These are phyloP conservation scores for Lordiphosa collinella DNA, from an alignment of 1,140 invertebrate species.

Conservation along the genomic window DNA sequence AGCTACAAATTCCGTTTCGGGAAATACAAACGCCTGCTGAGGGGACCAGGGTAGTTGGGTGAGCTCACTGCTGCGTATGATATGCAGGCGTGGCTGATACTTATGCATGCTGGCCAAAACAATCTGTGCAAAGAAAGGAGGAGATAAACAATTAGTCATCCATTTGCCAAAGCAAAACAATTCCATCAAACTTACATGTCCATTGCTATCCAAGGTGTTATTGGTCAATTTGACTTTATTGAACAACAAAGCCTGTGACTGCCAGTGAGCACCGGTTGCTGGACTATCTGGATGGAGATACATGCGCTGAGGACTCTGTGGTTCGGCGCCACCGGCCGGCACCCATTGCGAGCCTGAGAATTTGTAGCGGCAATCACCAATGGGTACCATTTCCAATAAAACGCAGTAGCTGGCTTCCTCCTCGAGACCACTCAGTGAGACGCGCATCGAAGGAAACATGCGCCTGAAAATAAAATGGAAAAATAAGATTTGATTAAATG, in stretches of 20 bases:
- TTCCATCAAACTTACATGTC: constrained; percentile 85
- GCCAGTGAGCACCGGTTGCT: constrained; percentile 90
- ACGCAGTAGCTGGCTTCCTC: constrained; percentile 90
- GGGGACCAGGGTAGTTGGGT: constrained; percentile 84
- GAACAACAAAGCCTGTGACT: constrained; percentile 90
- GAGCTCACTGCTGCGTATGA: constrained; percentile 87
- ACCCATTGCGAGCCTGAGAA: constrained; percentile 88
- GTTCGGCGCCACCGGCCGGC: constrained; percentile 91
- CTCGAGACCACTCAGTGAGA: constrained; percentile 87
- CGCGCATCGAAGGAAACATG: constrained; percentile 90
- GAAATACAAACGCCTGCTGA: constrained; percentile 86
- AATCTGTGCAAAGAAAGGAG: constrained; percentile 83
- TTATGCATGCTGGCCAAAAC: constrained; percentile 96
- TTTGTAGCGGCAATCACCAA: constrained; percentile 84
- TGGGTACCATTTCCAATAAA: constrained; percentile 88
- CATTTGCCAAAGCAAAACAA: neutral
- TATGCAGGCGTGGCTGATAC: constrained; percentile 90
- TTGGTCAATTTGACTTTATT: constrained; percentile 95
- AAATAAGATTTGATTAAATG: constrained; percentile 62
- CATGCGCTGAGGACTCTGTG: constrained; percentile 86
- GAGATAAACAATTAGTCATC: constrained; percentile 19
- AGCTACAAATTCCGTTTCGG: constrained; percentile 93
- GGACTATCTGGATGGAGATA: constrained; percentile 95
- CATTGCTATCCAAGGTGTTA: constrained; percentile 90
- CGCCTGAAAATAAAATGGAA: constrained; percentile 82